Percentiles rank a stretch among this genome's conserved stretches.
Evolutionary conservation across 2,888 invertebrate species (phyloP).

Genomic region (Drosophila mayaguana): DNA sequence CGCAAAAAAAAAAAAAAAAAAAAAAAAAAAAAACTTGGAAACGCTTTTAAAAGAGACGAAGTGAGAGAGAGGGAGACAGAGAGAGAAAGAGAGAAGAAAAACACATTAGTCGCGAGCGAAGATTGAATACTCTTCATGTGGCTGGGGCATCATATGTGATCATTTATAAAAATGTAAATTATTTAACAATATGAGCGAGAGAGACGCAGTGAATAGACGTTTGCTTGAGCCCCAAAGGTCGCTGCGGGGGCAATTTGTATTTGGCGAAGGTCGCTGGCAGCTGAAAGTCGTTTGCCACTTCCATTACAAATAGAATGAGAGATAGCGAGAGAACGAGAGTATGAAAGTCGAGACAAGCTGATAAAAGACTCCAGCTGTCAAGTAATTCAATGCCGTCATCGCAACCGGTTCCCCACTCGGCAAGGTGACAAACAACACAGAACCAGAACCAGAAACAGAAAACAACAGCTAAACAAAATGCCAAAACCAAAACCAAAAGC

Average conservation of each 20-base stretch:
- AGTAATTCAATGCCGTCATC: slow-evolving; percentile 62
- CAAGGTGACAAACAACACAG: slow-evolving; percentile 66
- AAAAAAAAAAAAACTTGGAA: slow-evolving; percentile 32
- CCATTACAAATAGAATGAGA: slow-evolving; percentile 14
- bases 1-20: slow-evolving; percentile 27
- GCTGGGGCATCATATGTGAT: slow-evolving; percentile 37
- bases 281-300: slow-evolving; percentile 55
- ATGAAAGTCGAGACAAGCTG: slow-evolving; percentile 42
- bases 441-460: slow-evolving; percentile 38
- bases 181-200: slow-evolving; percentile 23
- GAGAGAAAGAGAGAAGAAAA: slow-evolving; percentile 11
- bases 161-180: slow-evolving; percentile 45
- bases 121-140: slow-evolving; percentile 31
- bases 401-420: slow-evolving; percentile 40
- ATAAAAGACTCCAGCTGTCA: slow-evolving; percentile 58
- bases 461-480: slow-evolving; percentile 37
- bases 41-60: background rate
- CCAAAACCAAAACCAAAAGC: slow-evolving; percentile 19
- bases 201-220: background rate
- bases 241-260: slow-evolving; percentile 55
- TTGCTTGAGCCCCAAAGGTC: slow-evolving; percentile 9
- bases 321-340: slow-evolving; percentile 7
- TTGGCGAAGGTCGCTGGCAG: slow-evolving; percentile 26
- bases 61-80: slow-evolving; percentile 16
- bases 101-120: slow-evolving; percentile 40